Conservation (phyloP, 2,888 invertebrate species). For the Zhuqinia jingwanae region DNA sequence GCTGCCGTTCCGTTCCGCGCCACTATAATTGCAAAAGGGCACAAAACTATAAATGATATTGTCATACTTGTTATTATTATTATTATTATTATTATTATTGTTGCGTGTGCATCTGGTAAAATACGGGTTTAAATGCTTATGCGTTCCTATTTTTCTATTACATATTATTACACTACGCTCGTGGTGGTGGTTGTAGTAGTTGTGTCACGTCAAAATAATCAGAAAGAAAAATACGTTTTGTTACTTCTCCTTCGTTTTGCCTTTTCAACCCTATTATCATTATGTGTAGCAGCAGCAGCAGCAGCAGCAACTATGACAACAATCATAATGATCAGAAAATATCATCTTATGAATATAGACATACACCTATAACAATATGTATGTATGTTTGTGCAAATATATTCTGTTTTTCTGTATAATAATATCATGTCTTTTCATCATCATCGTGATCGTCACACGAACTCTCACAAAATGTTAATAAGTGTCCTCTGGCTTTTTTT, state of each 20-base stretch:
- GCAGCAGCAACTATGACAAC: no score
- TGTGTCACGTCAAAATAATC: slow-evolving; percentile 41
- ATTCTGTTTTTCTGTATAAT: slow-evolving; percentile 2
- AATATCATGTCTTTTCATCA: slow-evolving; percentile 8
- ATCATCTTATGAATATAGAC: slow-evolving; percentile 13
- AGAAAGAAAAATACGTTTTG: neutral
- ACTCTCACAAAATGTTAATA: slow-evolving; percentile 61
- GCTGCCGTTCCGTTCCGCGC: neutral
- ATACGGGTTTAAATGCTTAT: slow-evolving; percentile 21
- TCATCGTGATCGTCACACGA: slow-evolving; percentile 44
- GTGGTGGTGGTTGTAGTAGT: neutral
- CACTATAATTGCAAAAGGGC: slow-evolving; percentile 25
- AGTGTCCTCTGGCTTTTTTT: slow-evolving; percentile 57
- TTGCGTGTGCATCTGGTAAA: slow-evolving; percentile 15
- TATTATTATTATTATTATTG: no score
- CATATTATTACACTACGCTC: no score
- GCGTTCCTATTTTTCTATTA: neutral
- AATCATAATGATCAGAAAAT: slow-evolving; percentile 38
- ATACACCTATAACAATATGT: neutral
- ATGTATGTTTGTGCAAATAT: neutral
- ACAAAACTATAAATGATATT: slow-evolving; percentile 44
- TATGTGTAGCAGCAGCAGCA: slow-evolving; percentile 10
- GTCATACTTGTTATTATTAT: slow-evolving; percentile 28
- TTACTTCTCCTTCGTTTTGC: slow-evolving; percentile 20
- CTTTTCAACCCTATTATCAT: slow-evolving; percentile 45